phyloP scores from a whole-genome alignment of 2,797 vertebrate genomes.

The Neosalanx taihuensis region DNA sequence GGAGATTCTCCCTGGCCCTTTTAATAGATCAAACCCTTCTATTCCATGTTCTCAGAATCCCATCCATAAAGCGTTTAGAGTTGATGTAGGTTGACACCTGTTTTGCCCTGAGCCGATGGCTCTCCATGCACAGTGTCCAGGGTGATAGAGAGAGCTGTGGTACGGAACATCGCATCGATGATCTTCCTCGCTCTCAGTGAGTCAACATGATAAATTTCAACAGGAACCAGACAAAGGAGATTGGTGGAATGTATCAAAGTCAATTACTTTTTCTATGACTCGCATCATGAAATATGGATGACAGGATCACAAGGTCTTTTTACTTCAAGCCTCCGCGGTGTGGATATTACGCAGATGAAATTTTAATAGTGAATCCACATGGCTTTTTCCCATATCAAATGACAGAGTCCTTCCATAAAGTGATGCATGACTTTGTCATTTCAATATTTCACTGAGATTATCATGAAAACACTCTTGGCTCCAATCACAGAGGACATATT shows the following conservation, averaged over 20 bases:
- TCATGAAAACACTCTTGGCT: not conserved
- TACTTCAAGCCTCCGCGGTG: conserved; percentile 31
- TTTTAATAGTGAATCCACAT: no score
- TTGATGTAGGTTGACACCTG: conserved; percentile 60
- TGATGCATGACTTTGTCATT: not conserved
- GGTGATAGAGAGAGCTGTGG: conserved; percentile 54
- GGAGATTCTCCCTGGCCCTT: conserved; percentile 52
- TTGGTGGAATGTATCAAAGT: conserved; percentile 61
- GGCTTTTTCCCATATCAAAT: no score
- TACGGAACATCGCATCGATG: conserved; percentile 61
- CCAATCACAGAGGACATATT: not conserved
- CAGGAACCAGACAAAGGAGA: conserved; percentile 49
- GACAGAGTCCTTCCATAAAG: not conserved
- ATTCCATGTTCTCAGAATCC: conserved; percentile 30
- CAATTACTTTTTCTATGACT: conserved; percentile 65
- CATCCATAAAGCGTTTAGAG: conserved; percentile 41
- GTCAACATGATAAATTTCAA: conserved; percentile 68
- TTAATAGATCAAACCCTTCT: conserved; percentile 55
- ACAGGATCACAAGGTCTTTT: conserved; percentile 33
- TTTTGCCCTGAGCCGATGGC: conserved; percentile 57
- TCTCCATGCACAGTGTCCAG: conserved; percentile 30
- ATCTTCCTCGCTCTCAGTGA: conserved; percentile 61
- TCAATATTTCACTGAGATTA: not conserved
- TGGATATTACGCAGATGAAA: not conserved
- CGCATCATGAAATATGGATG: conserved; percentile 68